A percentile compares a stretch with the other conserved stretches of the same genome.
Evolutionary conservation across 2,797 vertebrate genomes (phyloP).

Genomic region (Euthynnus affinis): DNA sequence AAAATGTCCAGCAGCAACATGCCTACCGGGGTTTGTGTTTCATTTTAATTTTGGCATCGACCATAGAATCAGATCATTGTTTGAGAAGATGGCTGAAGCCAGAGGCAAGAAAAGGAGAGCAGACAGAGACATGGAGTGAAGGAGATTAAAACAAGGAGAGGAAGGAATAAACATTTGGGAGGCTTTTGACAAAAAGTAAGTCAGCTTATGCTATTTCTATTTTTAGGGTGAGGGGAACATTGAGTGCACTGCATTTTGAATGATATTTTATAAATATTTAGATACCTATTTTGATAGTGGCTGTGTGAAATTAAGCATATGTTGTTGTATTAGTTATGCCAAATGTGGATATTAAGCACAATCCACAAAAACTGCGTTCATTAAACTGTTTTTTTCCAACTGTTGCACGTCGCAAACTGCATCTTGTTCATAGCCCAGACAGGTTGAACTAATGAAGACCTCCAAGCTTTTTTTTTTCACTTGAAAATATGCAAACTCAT

Average conservation of each 20-base stretch:
- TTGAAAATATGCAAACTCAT: constrained; percentile 17
- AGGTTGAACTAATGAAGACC: constrained; percentile 37
- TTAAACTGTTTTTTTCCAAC: constrained; percentile 11
- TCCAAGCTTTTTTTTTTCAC: background rate
- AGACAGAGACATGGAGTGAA: constrained; percentile 53
- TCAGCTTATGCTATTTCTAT: constrained; percentile 43
- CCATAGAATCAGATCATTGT: constrained; percentile 66
- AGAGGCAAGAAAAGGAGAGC: constrained; percentile 58
- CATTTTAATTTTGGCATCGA: constrained; percentile 67
- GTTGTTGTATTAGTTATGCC: background rate
- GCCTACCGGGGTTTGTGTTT: constrained; percentile 47
- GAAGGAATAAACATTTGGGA: constrained; percentile 51
- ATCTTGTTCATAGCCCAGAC: constrained; percentile 1
- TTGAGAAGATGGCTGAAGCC: constrained; percentile 61
- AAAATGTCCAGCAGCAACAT: constrained; percentile 53
- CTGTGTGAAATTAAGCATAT: background rate
- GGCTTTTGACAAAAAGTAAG: constrained; percentile 54
- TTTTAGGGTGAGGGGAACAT: constrained; percentile 33
- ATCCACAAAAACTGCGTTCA: constrained; percentile 7
- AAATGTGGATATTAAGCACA: constrained; percentile 18
- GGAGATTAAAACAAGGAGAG: constrained; percentile 66
- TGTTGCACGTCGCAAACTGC: constrained; percentile 30
- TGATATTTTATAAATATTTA: constrained; percentile 22
- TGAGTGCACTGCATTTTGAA: constrained; percentile 23
- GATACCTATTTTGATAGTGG: constrained; percentile 1